Conservation (phyloP, 2,113 vertebrate genomes). For the Madoqua kirkii region DNA sequence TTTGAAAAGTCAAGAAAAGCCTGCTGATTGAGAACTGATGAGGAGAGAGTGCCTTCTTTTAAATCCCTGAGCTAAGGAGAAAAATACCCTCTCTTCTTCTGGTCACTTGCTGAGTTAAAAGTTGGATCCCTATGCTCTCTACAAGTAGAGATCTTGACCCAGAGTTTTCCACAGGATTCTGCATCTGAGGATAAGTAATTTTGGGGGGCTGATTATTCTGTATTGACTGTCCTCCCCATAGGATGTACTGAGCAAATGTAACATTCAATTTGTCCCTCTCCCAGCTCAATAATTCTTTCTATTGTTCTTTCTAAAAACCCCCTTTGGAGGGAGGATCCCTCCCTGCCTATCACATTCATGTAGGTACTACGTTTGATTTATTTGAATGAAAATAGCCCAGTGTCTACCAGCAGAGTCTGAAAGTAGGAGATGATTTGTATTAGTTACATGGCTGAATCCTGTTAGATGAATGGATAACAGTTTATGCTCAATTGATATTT, state of each 20-base stretch:
- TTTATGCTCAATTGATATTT: neutral
- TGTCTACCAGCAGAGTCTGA: neutral
- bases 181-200: neutral
- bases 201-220: neutral
- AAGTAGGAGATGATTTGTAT: neutral
- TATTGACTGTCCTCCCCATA: neutral
- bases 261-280: neutral
- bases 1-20: neutral
- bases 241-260: neutral
- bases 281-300: neutral
- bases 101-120: neutral
- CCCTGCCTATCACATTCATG: neutral
- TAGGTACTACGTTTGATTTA: neutral
- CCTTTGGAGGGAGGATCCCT: neutral
- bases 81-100: neutral
- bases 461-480: neutral
- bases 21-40: neutral
- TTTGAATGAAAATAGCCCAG: neutral
- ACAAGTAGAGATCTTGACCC: neutral
- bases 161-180: neutral
- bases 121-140: neutral
- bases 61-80: neutral
- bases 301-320: neutral
- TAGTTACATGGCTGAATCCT: neutral
- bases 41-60: neutral